Evolutionary conservation across 2,888 invertebrate genomes (phyloP).

Genomic region (Trichogramma evanescens): DNA sequence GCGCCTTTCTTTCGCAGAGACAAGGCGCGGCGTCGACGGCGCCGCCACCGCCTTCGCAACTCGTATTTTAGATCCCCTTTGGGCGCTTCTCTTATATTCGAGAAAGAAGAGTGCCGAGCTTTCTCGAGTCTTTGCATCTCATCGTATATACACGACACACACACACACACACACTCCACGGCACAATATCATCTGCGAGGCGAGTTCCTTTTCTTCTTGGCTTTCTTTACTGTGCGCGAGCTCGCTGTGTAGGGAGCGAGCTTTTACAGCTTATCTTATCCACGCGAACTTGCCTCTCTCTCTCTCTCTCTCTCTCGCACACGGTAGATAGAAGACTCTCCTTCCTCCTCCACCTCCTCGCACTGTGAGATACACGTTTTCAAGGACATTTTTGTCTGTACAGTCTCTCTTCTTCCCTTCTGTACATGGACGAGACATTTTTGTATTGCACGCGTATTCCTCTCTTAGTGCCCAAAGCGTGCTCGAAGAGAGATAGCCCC

Average conservation of each 20-base stretch:
- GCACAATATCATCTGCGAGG: too few species aligned
- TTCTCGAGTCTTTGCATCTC: too few species aligned
- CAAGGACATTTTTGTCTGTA: conserved; percentile 11
- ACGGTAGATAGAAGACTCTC: conserved; percentile 7
- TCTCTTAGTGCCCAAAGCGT: not conserved
- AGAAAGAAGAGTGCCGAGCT: too few species aligned
- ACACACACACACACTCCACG: too few species aligned
- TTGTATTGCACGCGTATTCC: not conserved
- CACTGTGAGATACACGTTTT: conserved; percentile 2
- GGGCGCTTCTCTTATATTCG: too few species aligned
- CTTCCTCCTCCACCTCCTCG: conserved; percentile 7
- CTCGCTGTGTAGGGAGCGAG: not conserved
- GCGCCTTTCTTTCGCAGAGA: too few species aligned
- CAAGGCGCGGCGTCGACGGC: too few species aligned
- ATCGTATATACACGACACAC: too few species aligned
- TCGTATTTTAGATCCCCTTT: too few species aligned
- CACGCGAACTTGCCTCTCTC: conserved; percentile 12
- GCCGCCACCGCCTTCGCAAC: too few species aligned
- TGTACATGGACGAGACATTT: conserved; percentile 8
- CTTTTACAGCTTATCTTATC: too few species aligned
- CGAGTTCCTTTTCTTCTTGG: conserved; percentile 20
- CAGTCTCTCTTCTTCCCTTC: too few species aligned
- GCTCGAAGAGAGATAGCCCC: not conserved
- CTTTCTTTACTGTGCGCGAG: conserved; percentile 18
- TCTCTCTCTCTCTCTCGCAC: conserved; percentile 10